Percentiles rank a stretch among this genome's conserved stretches.
Conservation (phyloP, 2,888 invertebrate genomes). For the Polylopha cassiicola region DNA sequence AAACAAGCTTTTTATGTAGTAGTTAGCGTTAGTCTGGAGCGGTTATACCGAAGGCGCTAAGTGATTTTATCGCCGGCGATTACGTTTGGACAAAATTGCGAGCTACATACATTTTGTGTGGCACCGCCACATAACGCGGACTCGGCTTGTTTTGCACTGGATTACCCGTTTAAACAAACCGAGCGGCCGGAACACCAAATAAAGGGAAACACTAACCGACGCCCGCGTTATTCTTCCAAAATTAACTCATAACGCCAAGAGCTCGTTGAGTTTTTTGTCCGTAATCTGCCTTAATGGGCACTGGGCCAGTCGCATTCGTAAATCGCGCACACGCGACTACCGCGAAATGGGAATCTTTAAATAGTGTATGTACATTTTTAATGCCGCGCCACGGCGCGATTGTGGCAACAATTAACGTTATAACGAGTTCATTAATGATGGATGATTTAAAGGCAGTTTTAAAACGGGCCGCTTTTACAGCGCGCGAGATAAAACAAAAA, state of each 20-base stretch:
- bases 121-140: slow-evolving; percentile 54
- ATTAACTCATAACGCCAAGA: slow-evolving; percentile 76
- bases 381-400: slow-evolving; percentile 60
- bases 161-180: slow-evolving; percentile 73
- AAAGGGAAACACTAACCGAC: slow-evolving; percentile 69
- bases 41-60: slow-evolving; percentile 53
- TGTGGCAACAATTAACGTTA: slow-evolving; percentile 69
- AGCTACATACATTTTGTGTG: slow-evolving; percentile 57
- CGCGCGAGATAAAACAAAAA: slow-evolving; percentile 28
- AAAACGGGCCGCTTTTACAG: slow-evolving; percentile 33
- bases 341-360: slow-evolving; percentile 72
- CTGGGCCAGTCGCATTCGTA: slow-evolving; percentile 70
- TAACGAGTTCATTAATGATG: slow-evolving; percentile 65
- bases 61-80: slow-evolving; percentile 69
- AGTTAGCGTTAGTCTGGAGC: slow-evolving; percentile 51
- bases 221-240: slow-evolving; percentile 72
- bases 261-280: slow-evolving; percentile 65
- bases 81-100: slow-evolving; percentile 55
- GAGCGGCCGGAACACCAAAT: slow-evolving; percentile 66
- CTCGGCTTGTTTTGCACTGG: slow-evolving; percentile 58
- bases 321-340: slow-evolving; percentile 66
- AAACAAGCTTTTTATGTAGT: slow-evolving; percentile 43
- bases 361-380: slow-evolving; percentile 71
- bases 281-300: slow-evolving; percentile 75
- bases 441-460: slow-evolving; percentile 37